Conservation (phyloP, 2,797 vertebrate genomes). For the Anisognathus igniventris region DNA sequence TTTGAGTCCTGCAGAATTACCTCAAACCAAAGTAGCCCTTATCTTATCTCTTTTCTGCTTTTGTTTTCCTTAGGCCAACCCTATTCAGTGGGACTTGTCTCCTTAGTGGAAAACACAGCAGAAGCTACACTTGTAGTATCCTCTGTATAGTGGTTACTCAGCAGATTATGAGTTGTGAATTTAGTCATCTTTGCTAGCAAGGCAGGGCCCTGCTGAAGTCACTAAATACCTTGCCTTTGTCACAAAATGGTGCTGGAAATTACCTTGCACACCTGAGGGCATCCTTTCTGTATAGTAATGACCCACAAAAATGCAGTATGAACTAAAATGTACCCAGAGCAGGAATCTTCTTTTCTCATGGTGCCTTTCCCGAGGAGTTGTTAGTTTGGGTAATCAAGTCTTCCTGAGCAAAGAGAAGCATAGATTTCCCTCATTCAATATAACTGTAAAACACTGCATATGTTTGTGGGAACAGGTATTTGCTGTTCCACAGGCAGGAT, state of each 20-base stretch:
- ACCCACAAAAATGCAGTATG: background rate
- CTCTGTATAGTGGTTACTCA: background rate
- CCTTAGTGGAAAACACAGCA: background rate
- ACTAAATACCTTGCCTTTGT: background rate
- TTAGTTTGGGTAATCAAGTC: background rate
- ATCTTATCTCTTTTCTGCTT: background rate
- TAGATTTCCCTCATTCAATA: background rate
- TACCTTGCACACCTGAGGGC: background rate
- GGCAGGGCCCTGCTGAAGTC: background rate
- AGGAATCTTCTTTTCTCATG: background rate
- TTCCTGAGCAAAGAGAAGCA: background rate
- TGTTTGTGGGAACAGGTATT: constrained; percentile 23
- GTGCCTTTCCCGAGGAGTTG: background rate
- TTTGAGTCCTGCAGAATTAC: background rate
- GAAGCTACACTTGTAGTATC: background rate
- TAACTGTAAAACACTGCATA: background rate
- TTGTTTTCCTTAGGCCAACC: background rate
- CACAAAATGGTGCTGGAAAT: background rate
- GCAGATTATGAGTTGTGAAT: background rate
- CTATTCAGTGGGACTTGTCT: background rate
- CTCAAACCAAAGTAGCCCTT: background rate
- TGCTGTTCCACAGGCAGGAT: background rate
- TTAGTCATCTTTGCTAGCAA: background rate
- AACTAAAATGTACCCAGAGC: background rate
- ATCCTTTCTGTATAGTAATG: background rate